Percentiles rank a stretch among this genome's conserved stretches.
Conservation (phyloP, 2,888 invertebrate genomes). For the Xestoiulus laeticollis region DNA sequence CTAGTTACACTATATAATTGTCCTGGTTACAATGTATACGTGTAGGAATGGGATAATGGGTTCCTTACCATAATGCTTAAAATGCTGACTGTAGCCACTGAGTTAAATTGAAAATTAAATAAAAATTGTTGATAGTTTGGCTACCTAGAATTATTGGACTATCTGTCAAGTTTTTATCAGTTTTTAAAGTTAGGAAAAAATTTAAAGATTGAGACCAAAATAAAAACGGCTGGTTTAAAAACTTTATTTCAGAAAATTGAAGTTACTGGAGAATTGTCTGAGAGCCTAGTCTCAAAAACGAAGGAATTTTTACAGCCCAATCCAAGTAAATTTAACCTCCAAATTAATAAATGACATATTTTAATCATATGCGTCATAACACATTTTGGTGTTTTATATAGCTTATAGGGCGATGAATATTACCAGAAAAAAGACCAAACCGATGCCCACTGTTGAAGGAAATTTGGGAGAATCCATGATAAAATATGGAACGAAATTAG, state of each 20-base stretch:
- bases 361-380: not conserved
- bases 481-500: slow-evolving; percentile 92
- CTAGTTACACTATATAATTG: no score
- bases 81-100: no score
- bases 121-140: no score
- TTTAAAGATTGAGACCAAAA: no score
- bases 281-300: slow-evolving; percentile 94
- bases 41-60: no score
- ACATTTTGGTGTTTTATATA: slow-evolving; percentile 58
- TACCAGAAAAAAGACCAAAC: slow-evolving; percentile 80
- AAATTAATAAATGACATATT: not conserved
- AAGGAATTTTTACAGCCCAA: slow-evolving; percentile 99
- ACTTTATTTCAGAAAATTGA: slow-evolving; percentile 85
- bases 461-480: slow-evolving; percentile 97
- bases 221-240: no score
- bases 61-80: no score
- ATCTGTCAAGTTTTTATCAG: no score
- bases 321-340: slow-evolving; percentile 72
- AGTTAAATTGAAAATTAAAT: no score
- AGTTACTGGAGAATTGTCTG: slow-evolving; percentile 94
- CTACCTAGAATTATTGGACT: no score
- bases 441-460: slow-evolving; percentile 99
- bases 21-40: no score
- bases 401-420: slow-evolving; percentile 69
- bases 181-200: no score